Evolutionary conservation across 2,888 invertebrate species (phyloP), one percentile per base, ranked within the genome.

Genomic region (Hirtodrosophila alboralis): DNA sequence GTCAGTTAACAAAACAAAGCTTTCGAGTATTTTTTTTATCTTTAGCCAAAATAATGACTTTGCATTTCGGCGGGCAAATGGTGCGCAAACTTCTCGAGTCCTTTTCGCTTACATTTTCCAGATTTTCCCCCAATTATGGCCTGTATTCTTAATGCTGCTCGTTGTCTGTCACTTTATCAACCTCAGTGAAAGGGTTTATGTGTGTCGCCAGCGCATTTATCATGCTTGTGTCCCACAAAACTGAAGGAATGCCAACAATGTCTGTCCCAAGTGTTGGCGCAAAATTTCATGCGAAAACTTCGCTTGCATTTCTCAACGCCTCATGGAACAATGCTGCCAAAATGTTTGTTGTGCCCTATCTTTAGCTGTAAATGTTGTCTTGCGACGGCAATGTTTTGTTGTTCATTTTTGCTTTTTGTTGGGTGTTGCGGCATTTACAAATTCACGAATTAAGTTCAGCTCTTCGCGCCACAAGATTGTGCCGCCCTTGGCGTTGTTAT

Each of bases 111-210:
- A n/a, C n/a, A n/a, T n/a, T n/a, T n/a, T n/a, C n/a, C n/a, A n/a
- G n/a, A n/a, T n/a, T n/a, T n/a, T n/a, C n/a, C n/a, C n/a, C n/a
- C 68, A 73, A 73, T 71, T 73, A 67, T 41, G 44, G 31, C 27
- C 48, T 33, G 23, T 21, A 36, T 31, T 41, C 30, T 34, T 7
- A 12, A 28, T 13, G 43, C 68, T 56, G 57, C 65, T 44, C 56
- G 56, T 63, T 78, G 81, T 70, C 73, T 75, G 75, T 75, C 74
- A 79, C 68, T 79, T 71, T 83, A 71, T 83, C 83, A 71, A 69
- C 43, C 59, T 58, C 59, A 56, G n/a, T n/a, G 52, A 75, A 71
- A 72, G 79, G 80, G 78, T 78, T 78, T 68, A 66, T 64, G 63
- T 64, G 63, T 74, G 75, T 73, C 18, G 53, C 57, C 14, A 14